Evolutionary conservation across 2,113 vertebrate genomes (phyloP), one percentile per base, ranked within the genome.

Genomic region (Ctenodactylus gundi): DNA sequence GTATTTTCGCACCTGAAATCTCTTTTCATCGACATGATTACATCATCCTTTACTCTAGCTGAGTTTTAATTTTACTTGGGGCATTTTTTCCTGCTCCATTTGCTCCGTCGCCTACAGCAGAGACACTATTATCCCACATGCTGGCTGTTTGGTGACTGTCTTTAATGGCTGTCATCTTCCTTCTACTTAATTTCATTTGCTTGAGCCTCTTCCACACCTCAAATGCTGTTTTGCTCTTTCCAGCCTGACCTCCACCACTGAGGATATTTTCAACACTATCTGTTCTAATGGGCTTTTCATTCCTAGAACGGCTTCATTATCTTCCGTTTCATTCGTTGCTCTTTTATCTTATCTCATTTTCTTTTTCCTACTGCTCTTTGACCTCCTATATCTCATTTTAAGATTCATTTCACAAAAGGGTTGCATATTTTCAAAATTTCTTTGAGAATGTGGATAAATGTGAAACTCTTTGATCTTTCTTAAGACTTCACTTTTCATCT

Each of bases 351-450:
- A 77, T 15, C 82, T 83, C 39, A 67, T 58, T n/a, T 81, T 76
- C 64, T 89, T 91, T 85, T 83, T 46, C 44, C 31, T 90, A 46
- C 76, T 84, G 53, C 68, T 67, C 20, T 78, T 78, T 90, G 76
- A 70, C 67, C 21, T 46, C 72, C 21, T 58, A 17, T 73, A 67
- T 88, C 70, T 39, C 27, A 62, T 44, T 80, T 94, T 57, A 14
- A 46, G 85, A 75, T 68, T 84, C 34, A 81, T 68, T 65, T 91
- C n/a, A 58, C 34, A 44, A 86, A 67, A 13, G 49, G 4, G 7
- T 55, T 58, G 6, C 53, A 27, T 55, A 10, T 58, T 68, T 73
- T 93, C 67, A 18, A 20, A 27, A 36, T 83, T 70, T 68, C 65
- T 96, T 53, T 81, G 46, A 29, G 27, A 76, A 27, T 81, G 0